Evolutionary conservation across 2,888 invertebrate genomes (phyloP).

Genomic region (Athetis lepigone): DNA sequence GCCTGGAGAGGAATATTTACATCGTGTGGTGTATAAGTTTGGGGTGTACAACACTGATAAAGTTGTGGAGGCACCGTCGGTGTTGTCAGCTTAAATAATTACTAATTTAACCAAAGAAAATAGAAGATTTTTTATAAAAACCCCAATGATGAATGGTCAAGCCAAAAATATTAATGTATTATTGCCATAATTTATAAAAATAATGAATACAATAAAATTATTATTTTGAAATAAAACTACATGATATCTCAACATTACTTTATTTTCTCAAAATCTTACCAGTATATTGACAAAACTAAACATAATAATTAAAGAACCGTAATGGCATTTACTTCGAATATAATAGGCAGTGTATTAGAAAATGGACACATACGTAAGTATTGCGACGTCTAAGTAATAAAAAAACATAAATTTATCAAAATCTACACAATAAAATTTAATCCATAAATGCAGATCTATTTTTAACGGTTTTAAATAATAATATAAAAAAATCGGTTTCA

Average conservation of each 20-base stretch:
- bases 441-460: not conserved
- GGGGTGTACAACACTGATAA: constrained; percentile 76
- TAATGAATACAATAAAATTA: not conserved
- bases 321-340: not conserved
- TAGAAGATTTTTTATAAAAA: too few species aligned
- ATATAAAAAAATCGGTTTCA: not conserved
- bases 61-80: constrained; percentile 19
- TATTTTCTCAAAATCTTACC: constrained; percentile 10
- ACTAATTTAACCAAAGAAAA: too few species aligned
- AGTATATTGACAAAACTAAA: not conserved
- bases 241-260: constrained; percentile 10
- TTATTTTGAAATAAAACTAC: constrained; percentile 15
- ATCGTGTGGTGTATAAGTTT: constrained; percentile 93
- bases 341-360: not conserved
- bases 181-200: constrained; percentile 3
- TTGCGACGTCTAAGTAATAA: too few species aligned
- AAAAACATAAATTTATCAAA: not conserved
- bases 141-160: too few species aligned
- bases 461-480: too few species aligned
- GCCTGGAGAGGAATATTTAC: constrained; percentile 93
- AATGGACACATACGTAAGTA: too few species aligned
- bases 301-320: not conserved
- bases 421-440: not conserved
- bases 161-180: not conserved
- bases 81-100: constrained; percentile 27